A percentile compares a stretch with the other conserved stretches of the same genome.
phyloP scores from a whole-genome alignment of 1,140 invertebrate species.

The Stenopsyche tienmushanensis region DNA sequence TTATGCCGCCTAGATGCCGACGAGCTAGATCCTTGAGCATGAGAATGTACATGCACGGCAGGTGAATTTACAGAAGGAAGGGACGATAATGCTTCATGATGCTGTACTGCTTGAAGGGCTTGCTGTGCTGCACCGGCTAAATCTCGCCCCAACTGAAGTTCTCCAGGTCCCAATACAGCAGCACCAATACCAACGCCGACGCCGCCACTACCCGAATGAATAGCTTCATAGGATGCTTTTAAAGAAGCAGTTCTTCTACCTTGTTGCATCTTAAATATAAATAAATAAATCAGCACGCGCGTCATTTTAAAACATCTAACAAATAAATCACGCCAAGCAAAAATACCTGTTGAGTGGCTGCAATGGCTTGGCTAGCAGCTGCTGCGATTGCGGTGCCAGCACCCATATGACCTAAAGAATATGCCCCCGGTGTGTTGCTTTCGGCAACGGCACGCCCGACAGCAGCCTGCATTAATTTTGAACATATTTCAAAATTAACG shows the following conservation, averaged over 20 bases:
- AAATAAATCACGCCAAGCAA: no score
- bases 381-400: conserved; percentile 87
- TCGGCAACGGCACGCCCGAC: conserved; percentile 47
- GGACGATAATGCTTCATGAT: conserved; percentile 45
- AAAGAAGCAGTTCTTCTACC: conserved; percentile 90
- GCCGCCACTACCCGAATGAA: conserved; percentile 57
- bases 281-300: no score
- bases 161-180: conserved; percentile 58
- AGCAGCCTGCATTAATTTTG: conserved; percentile 45
- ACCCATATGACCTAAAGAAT: conserved; percentile 70
- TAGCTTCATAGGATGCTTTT: conserved; percentile 92
- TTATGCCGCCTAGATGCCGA: conserved; percentile 64
- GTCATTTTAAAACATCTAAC: no score
- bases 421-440: conserved; percentile 54
- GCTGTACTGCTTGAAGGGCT: conserved; percentile 72
- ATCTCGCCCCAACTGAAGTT: conserved; percentile 66
- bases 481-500: not conserved
- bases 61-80: conserved; percentile 12
- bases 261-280: conserved; percentile 81
- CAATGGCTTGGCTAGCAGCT: conserved; percentile 93
- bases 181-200: conserved; percentile 54
- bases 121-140: conserved; percentile 76
- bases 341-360: conserved; percentile 86
- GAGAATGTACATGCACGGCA: conserved; percentile 8
- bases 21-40: conserved; percentile 16